Evolutionary conservation across 2,113 vertebrate genomes (phyloP).

Genomic region (Lynx canadensis): DNA sequence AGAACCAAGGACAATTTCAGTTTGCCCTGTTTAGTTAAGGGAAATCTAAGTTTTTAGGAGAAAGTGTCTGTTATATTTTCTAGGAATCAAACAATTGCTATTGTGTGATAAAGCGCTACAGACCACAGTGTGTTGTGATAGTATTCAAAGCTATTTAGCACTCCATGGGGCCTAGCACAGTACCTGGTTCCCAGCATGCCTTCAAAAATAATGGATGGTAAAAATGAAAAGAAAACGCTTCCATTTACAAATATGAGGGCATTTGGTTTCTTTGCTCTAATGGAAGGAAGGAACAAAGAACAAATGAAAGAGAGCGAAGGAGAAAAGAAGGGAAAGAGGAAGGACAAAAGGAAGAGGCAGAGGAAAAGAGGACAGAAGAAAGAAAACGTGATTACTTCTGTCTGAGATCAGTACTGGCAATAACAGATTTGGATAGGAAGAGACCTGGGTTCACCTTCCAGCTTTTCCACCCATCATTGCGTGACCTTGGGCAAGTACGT

Average conservation of each 20-base stretch:
- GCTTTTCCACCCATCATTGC: neutral
- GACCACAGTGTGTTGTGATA: neutral
- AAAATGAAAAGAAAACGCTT: neutral
- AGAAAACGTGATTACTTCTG: neutral
- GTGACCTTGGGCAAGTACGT: neutral
- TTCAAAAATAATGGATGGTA: neutral
- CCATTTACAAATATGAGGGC: neutral
- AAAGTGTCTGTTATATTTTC: neutral
- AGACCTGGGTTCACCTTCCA: neutral
- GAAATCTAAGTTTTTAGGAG: neutral
- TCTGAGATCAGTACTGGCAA: neutral
- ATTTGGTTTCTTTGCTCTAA: neutral
- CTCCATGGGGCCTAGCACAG: neutral
- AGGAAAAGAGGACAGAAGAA: neutral
- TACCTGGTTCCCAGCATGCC: neutral
- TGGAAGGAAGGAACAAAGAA: neutral
- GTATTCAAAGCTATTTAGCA: neutral
- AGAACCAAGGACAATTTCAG: slow-evolving; percentile 28
- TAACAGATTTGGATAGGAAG: neutral
- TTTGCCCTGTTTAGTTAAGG: slow-evolving; percentile 51
- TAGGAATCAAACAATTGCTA: neutral
- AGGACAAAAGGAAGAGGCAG: neutral
- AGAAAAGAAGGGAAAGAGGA: neutral
- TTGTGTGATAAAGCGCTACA: neutral
- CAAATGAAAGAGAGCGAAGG: too few relatives aligned